phyloP scores from a whole-genome alignment of 2,113 vertebrate genomes.

The Tenrec ecaudatus region DNA sequence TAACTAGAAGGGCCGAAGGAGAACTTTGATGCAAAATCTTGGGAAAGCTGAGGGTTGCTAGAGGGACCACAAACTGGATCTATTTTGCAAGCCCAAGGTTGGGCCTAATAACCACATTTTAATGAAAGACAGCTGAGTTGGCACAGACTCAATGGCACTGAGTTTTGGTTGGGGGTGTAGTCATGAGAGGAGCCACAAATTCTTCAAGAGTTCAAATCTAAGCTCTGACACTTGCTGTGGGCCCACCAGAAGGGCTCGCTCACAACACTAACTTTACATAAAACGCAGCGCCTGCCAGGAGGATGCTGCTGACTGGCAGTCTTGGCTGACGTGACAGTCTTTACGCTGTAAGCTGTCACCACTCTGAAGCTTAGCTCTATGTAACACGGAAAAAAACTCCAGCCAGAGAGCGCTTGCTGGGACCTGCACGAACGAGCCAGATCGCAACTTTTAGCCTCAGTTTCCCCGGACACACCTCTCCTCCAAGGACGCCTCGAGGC shows the following conservation, averaged over 20 bases:
- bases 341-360: neutral
- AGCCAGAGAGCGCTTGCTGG: accelerated
- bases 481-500: neutral
- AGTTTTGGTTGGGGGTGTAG: no score
- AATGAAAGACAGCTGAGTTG: neutral
- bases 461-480: neutral
- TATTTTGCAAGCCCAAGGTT: neutral
- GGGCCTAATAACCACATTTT: neutral
- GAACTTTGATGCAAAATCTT: neutral
- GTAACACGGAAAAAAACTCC: neutral
- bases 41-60: neutral
- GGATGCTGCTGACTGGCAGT: neutral
- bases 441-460: neutral
- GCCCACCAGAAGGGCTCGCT: neutral
- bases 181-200: neutral
- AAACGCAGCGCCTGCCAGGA: neutral
- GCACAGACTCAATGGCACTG: no score
- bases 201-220: neutral
- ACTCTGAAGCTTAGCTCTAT: accelerated
- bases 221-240: neutral
- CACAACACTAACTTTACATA: neutral
- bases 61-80: neutral
- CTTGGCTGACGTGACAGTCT: neutral
- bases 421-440: neutral
- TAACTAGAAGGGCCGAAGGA: neutral